A percentile compares a stretch with the other conserved stretches of the same genome.
Conservation (phyloP, 2,797 vertebrate species). For the Ceyx erithaca region DNA sequence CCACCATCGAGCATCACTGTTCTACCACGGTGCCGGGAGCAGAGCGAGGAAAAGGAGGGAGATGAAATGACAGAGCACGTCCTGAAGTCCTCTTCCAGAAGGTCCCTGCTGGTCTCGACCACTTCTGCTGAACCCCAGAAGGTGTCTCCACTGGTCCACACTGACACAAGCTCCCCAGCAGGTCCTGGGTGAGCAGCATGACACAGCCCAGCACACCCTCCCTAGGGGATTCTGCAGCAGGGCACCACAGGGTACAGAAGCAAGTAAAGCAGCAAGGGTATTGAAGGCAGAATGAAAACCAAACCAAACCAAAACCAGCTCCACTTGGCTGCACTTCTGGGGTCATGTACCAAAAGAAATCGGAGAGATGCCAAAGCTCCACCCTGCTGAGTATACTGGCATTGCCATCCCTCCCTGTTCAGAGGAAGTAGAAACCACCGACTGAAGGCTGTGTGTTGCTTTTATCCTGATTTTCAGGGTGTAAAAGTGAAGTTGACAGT, state of each 20-base stretch:
- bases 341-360: not conserved
- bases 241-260: not conserved
- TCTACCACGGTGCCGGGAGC: not conserved
- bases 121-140: conserved; percentile 67
- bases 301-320: not conserved
- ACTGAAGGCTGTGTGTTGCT: not conserved
- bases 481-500: not conserved
- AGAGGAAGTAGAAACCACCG: not conserved
- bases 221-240: not conserved
- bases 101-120: fast-evolving
- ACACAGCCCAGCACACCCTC: not conserved
- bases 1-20: not conserved
- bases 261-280: not conserved
- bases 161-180: not conserved
- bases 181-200: not conserved
- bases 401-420: not conserved
- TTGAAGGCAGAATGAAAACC: not conserved
- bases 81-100: not conserved
- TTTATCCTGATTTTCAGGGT: not conserved
- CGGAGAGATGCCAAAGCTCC: not conserved
- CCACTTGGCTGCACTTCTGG: not conserved
- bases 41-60: not conserved
- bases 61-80: fast-evolving
- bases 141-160: conserved; percentile 58
- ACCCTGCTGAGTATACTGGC: fast-evolving